phyloP scores from a whole-genome alignment of 2,888 invertebrate species.

The Fabriciana adippe region DNA sequence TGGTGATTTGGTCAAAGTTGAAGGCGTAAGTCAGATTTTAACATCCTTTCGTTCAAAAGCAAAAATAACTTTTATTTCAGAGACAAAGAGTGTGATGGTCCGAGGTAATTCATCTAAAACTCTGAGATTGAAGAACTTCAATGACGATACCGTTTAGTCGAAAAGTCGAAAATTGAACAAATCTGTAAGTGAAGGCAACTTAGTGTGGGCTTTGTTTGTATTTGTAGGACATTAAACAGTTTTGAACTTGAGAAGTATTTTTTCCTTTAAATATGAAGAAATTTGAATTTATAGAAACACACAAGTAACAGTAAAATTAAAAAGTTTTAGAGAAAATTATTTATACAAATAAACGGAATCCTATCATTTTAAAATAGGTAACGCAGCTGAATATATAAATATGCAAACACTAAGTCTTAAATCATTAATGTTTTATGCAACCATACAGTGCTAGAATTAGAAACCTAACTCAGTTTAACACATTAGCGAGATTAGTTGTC shows the following conservation, averaged over 20 bases:
- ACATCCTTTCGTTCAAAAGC: conserved; percentile 29
- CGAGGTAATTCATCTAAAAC: conserved; percentile 44
- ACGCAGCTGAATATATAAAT: conserved; percentile 1
- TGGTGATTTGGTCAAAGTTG: conserved; percentile 18
- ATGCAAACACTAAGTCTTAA: not conserved
- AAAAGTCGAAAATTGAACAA: conserved; percentile 52
- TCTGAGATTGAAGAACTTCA: conserved; percentile 46
- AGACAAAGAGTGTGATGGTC: conserved; percentile 45
- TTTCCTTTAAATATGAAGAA: too few species aligned
- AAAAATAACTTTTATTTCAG: conserved; percentile 46
- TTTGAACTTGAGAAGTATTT: too few species aligned
- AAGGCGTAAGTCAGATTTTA: conserved; percentile 19
- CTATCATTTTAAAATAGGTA: not conserved
- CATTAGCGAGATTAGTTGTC: conserved; percentile 35
- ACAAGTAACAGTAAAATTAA: too few species aligned
- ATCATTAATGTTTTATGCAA: conserved; percentile 1
- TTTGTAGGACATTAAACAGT: not conserved
- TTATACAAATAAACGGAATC: too few species aligned
- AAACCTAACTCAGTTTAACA: conserved; percentile 29
- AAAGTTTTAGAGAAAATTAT: too few species aligned
- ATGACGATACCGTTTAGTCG: conserved; percentile 53
- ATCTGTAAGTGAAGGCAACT: conserved; percentile 45
- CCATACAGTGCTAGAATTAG: conserved; percentile 17
- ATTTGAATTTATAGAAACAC: too few species aligned
- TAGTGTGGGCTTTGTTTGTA: conserved; percentile 18